phyloP scores from a whole-genome alignment of 2,888 invertebrate species.

The Pollenia angustigena region DNA sequence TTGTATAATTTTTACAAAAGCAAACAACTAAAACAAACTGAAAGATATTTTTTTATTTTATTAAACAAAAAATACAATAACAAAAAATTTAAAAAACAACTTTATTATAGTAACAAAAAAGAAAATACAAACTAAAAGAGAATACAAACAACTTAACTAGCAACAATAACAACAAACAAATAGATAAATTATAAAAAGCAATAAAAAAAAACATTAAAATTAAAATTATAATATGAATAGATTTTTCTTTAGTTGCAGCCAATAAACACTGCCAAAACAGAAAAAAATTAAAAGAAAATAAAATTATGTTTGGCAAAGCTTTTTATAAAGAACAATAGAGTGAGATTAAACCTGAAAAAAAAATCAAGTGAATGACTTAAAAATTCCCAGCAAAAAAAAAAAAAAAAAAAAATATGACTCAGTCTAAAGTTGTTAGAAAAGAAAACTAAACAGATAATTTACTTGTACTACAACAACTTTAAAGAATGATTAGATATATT shows the following conservation, averaged over 20 bases:
- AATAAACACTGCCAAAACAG: constrained; percentile 40
- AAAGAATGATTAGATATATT: constrained; percentile 19
- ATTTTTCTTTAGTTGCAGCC: constrained; percentile 17
- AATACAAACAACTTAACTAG: background rate
- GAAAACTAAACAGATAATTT: constrained; percentile 20
- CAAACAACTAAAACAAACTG: constrained; percentile 21
- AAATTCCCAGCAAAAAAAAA: background rate
- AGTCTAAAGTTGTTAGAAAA: background rate
- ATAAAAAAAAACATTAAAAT: constrained; percentile 57
- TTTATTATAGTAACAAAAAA: constrained; percentile 41
- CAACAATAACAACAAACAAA: constrained; percentile 9
- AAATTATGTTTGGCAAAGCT: constrained; percentile 56
- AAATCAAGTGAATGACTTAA: constrained; percentile 19
- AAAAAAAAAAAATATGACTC: constrained; percentile 25
- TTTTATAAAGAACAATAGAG: background rate
- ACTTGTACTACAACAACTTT: constrained; percentile 33
- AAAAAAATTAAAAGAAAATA: background rate
- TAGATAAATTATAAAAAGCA: constrained; percentile 41
- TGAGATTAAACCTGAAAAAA: constrained; percentile 35
- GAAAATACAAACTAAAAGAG: constrained; percentile 31
- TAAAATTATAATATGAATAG: constrained; percentile 48
- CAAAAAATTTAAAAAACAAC: constrained; percentile 27
- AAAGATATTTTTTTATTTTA: constrained; percentile 37
- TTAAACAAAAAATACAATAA: constrained; percentile 30
- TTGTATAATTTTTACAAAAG: constrained; percentile 42